Evolutionary conservation across 2,113 vertebrate genomes (phyloP).

Genomic region (Sapayoa aenigma): DNA sequence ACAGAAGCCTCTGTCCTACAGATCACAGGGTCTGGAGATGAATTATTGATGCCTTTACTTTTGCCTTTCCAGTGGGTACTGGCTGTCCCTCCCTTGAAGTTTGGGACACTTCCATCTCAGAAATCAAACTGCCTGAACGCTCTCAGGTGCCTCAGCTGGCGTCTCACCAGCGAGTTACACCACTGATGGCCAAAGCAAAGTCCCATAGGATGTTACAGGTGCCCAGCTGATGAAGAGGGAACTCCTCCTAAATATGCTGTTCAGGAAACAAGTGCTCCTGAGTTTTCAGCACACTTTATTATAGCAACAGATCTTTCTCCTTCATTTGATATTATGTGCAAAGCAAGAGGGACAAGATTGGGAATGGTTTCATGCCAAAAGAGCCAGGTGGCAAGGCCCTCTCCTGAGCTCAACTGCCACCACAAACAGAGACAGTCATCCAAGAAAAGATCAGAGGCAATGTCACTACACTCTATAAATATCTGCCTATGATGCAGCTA

Average conservation of each 20-base stretch:
- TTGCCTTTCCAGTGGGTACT: neutral
- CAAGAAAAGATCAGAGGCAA: conserved; percentile 33
- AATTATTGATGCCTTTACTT: neutral
- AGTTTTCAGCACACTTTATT: neutral
- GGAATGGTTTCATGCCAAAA: neutral
- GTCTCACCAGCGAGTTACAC: neutral
- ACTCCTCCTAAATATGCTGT: neutral
- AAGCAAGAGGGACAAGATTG: neutral
- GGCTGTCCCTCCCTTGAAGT: neutral
- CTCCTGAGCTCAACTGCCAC: conserved; percentile 9
- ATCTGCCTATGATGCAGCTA: neutral
- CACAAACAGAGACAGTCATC: neutral
- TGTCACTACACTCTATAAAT: conserved; percentile 39
- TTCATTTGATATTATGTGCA: neutral
- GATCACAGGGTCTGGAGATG: neutral
- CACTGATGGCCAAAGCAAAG: neutral
- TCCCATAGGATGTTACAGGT: neutral
- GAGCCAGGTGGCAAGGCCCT: conserved; percentile 19
- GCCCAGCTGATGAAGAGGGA: neutral
- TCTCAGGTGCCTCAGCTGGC: neutral
- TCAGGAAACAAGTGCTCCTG: neutral
- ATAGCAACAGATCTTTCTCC: conserved; percentile 14
- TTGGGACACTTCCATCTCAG: neutral
- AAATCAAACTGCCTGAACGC: neutral
- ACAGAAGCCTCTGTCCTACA: neutral